Evolutionary conservation across 2,113 vertebrate species (phyloP), one percentile per base, ranked within the genome.

Genomic region (Suncus etruscus): DNA sequence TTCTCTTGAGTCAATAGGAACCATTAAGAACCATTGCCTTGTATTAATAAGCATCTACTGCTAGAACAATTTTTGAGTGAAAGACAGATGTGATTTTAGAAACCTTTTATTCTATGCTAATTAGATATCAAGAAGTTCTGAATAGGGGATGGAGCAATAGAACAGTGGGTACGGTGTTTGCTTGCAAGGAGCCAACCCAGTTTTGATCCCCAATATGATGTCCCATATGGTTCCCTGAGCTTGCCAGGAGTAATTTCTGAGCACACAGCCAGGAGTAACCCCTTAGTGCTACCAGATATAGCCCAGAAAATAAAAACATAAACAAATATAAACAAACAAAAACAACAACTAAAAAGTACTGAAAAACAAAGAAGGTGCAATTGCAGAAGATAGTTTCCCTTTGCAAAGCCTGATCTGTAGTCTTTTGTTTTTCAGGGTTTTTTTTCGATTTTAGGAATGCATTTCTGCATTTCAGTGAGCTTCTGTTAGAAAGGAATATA

Each of bases 81-180:
- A 87, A 20, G 10, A 25, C 48, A 78, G 58, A 24, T 16, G 27
- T 27, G 12, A 47, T 65, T 27, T 79, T 72, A 39, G 69, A 87
- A 89, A 32, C 25, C 3, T 15, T 89, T 83, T 76, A 68, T 91
- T 91, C n/a, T 54, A 3, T 27, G 4, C 80, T 76, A 90, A 77
- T 63, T 87, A 3, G 47, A 24, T 39, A 77, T 50, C 45, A 70
- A 22, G 72, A 69, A 54, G 22, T 65, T 91, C 58, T 12, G 58
- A 31, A 39, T 39, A 39, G 39, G 39, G 39, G 39, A 39, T 39
- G 39, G 39, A 39, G 39, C 39, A 39, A 39, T 39, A 39, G 39
- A 39, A 39, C 39, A 39, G 39, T 39, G 39, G 39, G 39, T 39
- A 39, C 3, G 39, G 39, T 39, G 39, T 39, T 39, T 39, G 39